phyloP scores from a whole-genome alignment of 2,888 invertebrate genomes.

The Pelosia muscerda region DNA sequence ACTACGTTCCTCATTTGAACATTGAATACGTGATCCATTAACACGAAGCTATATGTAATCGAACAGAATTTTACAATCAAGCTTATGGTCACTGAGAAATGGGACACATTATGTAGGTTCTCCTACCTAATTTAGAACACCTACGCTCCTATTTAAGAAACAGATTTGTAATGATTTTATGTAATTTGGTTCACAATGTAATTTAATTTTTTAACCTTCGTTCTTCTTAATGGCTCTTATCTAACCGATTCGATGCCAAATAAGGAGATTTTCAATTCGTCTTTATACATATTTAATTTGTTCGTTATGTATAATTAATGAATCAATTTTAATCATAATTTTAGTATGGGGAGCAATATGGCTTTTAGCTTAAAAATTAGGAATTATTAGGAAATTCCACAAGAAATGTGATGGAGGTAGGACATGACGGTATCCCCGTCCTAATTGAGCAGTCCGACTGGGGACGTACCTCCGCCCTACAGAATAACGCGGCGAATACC shows the following conservation, averaged over 20 bases:
- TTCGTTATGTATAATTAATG: too few species aligned
- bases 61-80: constrained; percentile 21
- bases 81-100: constrained; percentile 21
- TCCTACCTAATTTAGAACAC: not conserved
- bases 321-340: too few species aligned
- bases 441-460: too few species aligned
- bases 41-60: constrained; percentile 21
- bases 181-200: not conserved
- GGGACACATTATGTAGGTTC: constrained; percentile 20
- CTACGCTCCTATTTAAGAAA: not conserved
- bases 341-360: too few species aligned
- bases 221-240: not conserved
- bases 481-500: too few species aligned
- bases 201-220: not conserved
- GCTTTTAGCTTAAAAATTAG: too few species aligned
- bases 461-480: too few species aligned
- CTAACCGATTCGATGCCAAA: not conserved
- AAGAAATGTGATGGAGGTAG: too few species aligned
- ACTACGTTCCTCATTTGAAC: constrained; percentile 28
- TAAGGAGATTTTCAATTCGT: not conserved
- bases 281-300: too few species aligned
- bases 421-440: too few species aligned
- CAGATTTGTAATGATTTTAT: not conserved
- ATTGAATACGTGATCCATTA: constrained; percentile 48
- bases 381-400: too few species aligned